These are phyloP conservation scores for Pyrrhia umbra DNA, from an alignment of 2,888 invertebrate species.

Conservation along the genomic window DNA sequence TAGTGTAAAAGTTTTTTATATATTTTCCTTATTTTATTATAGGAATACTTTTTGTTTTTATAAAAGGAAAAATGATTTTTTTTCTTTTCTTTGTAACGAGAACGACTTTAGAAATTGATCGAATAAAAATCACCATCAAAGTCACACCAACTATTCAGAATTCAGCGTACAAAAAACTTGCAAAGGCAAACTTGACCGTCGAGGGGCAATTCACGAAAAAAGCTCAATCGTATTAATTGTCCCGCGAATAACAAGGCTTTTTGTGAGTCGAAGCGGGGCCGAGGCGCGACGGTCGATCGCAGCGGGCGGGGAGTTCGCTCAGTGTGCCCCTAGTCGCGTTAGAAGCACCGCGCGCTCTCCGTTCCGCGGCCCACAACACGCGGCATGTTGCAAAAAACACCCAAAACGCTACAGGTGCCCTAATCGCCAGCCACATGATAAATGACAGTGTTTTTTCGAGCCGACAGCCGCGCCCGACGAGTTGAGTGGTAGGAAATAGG, in stretches of 20 bases:
- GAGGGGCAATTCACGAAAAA: constrained; percentile 65
- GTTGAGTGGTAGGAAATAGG: constrained; percentile 75
- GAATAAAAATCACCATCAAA: constrained; percentile 28
- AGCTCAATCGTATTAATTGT: constrained; percentile 77
- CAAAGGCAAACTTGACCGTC: constrained; percentile 50
- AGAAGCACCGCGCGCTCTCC: constrained; percentile 73
- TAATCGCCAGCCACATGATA: constrained; percentile 74
- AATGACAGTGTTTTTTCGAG: constrained; percentile 77
- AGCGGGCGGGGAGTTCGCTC: constrained; percentile 72
- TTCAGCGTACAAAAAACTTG: constrained; percentile 41
- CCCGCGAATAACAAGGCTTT: constrained; percentile 76
- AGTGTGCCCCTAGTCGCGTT: constrained; percentile 74
- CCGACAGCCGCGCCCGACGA: constrained; percentile 69
- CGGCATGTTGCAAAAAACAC: constrained; percentile 75
- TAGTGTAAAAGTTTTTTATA: not conserved
- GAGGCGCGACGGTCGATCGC: constrained; percentile 73
- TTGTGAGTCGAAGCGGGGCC: constrained; percentile 74
- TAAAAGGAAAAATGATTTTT: not conserved
- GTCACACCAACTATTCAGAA: constrained; percentile 23
- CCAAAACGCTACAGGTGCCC: constrained; percentile 81
- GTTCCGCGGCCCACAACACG: constrained; percentile 63
- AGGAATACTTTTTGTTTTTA: not conserved
- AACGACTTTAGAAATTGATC: not conserved
- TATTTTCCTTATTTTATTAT: not conserved
- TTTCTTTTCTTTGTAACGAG: not conserved